These are phyloP conservation scores for Drosophila nr. perissopoda DNA, from an alignment of 2,888 invertebrate species.

Conservation along the genomic window DNA sequence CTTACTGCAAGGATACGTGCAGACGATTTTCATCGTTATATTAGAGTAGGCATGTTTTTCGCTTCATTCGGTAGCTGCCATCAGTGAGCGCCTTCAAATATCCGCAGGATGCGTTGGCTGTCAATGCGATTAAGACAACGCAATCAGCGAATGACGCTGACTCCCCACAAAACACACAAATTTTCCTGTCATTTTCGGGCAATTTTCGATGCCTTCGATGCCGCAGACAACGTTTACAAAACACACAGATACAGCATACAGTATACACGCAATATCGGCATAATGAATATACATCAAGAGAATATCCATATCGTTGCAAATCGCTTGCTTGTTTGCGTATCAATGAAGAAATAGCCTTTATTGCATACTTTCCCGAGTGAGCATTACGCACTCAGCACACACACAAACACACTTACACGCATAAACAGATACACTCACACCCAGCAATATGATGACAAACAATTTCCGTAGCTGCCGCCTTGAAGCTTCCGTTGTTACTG, in stretches of 20 bases:
- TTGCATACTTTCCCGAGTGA: conserved; percentile 67
- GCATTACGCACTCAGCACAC: conserved; percentile 37
- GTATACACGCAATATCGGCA: conserved; percentile 1
- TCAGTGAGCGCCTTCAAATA: conserved; percentile 54
- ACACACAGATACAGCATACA: conserved; percentile 2
- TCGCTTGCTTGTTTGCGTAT: conserved; percentile 71
- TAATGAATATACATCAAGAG: conserved; percentile 1
- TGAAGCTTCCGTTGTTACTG: conserved; percentile 45
- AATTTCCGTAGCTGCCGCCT: conserved; percentile 54
- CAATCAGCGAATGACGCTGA: conserved; percentile 53
- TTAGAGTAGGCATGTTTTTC: neutral
- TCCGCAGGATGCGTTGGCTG: conserved; percentile 71
- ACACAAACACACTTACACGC: neutral
- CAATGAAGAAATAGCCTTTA: conserved; percentile 72
- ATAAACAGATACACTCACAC: neutral
- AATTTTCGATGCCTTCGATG: conserved; percentile 25
- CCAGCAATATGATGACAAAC: conserved; percentile 57
- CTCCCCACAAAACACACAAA: conserved; percentile 28
- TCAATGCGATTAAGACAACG: conserved; percentile 72
- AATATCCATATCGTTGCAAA: conserved; percentile 54
- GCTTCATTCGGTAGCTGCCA: neutral
- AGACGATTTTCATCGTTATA: neutral
- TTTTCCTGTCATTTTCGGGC: conserved; percentile 43
- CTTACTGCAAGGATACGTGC: conserved; percentile 6
- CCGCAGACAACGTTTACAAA: conserved; percentile 17